phyloP scores from a whole-genome alignment of 2,113 vertebrate genomes.

The Rana temporaria region DNA sequence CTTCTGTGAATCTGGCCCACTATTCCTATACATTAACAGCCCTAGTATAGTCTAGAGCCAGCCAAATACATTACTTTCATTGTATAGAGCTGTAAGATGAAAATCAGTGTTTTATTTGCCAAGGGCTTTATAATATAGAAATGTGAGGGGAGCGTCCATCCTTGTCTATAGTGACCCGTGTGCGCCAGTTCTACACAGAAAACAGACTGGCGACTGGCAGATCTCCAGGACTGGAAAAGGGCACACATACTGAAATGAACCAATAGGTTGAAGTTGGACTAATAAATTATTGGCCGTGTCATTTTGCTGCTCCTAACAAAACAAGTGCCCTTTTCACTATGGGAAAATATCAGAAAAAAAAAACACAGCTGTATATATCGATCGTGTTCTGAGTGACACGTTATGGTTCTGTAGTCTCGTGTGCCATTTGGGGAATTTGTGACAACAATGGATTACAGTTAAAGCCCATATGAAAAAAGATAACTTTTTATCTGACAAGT shows the following conservation, averaged over 20 bases:
- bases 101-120: constrained; percentile 5
- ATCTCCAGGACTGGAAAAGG: constrained; percentile 30
- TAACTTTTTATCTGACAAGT: not conserved
- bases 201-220: constrained; percentile 3
- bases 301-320: not conserved
- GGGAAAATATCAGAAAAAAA: constrained; percentile 1
- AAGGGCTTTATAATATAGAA: not conserved
- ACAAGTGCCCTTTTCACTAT: constrained; percentile 20
- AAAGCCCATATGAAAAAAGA: not conserved
- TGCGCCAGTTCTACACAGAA: not conserved
- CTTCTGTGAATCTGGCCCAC: no score
- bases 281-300: constrained; percentile 27
- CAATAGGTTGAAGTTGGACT: not conserved
- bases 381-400: not conserved
- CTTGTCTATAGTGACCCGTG: not conserved
- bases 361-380: constrained; percentile 29
- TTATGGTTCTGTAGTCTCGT: not conserved
- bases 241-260: not conserved
- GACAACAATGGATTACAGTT: constrained; percentile 12
- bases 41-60: no score
- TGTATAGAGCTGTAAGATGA: not conserved
- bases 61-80: not conserved
- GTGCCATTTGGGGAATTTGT: constrained; percentile 15
- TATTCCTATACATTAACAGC: no score
- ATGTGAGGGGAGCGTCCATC: not conserved